Conservation (phyloP, 2,888 invertebrate species). For the Deroplatys truncata region DNA sequence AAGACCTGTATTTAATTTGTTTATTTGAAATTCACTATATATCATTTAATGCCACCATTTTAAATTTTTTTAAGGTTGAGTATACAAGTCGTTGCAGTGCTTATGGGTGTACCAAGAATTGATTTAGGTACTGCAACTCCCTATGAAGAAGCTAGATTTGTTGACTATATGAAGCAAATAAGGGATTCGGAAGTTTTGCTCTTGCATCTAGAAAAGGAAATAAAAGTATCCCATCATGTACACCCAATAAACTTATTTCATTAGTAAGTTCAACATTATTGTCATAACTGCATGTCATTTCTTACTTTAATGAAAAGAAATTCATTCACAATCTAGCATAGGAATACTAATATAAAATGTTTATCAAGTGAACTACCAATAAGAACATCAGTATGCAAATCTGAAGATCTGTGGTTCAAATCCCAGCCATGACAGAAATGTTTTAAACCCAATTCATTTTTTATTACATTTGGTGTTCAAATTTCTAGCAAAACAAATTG, state of each 20-base stretch:
- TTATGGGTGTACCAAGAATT: conserved; percentile 64
- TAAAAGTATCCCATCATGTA: conserved; percentile 59
- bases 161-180: conserved; percentile 57
- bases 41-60: neutral
- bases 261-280: conserved; percentile 22
- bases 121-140: conserved; percentile 57
- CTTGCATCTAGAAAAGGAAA: conserved; percentile 53
- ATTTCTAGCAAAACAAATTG: too few relatives aligned
- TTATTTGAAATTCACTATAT: neutral
- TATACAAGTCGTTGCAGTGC: conserved; percentile 56
- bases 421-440: too few relatives aligned
- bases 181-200: conserved; percentile 57
- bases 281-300: neutral
- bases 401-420: too few relatives aligned
- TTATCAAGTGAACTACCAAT: too few relatives aligned
- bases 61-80: conserved; percentile 45
- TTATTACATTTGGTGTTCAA: too few relatives aligned
- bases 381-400: too few relatives aligned
- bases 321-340: neutral
- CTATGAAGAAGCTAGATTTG: conserved; percentile 63
- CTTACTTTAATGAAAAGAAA: neutral
- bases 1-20: neutral
- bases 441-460: too few relatives aligned
- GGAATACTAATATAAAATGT: too few relatives aligned
- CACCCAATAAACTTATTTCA: conserved; percentile 47